Conservation (phyloP, 1,140 invertebrate genomes). For the Zaprionus vittiger region DNA sequence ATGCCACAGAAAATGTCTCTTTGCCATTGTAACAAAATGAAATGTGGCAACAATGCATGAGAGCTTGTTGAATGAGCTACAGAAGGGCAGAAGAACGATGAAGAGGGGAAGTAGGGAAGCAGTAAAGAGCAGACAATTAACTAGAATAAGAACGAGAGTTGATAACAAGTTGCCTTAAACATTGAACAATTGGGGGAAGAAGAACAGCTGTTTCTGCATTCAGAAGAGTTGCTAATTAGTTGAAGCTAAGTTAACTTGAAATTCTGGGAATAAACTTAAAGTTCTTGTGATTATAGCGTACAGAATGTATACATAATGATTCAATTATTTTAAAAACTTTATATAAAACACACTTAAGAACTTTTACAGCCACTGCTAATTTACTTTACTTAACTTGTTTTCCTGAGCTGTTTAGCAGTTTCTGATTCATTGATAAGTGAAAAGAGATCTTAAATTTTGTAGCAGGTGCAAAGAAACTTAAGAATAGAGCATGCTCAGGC, state of each 20-base stretch:
- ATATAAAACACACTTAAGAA: background rate
- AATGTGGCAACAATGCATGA: conserved; percentile 34
- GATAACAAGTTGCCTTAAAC: background rate
- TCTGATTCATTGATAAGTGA: conserved; percentile 3
- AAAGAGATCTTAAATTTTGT: background rate
- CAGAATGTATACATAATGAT: background rate
- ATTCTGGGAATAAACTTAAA: background rate
- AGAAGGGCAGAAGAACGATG: background rate
- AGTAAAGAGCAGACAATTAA: background rate
- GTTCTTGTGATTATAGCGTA: too few relatives aligned
- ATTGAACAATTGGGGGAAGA: background rate
- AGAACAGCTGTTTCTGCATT: background rate
- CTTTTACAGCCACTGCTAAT: background rate
- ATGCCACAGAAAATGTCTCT: conserved; percentile 26
- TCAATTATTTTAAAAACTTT: background rate
- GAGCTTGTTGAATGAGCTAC: background rate
- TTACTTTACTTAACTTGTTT: background rate
- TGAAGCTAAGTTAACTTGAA: background rate
- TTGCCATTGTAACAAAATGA: conserved; percentile 13
- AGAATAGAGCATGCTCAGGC: background rate
- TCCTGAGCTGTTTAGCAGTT: background rate
- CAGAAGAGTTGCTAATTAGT: background rate
- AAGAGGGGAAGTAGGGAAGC: too few relatives aligned
- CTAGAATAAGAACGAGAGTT: background rate
- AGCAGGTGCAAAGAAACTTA: conserved; percentile 15